Percentiles rank a stretch among this genome's conserved stretches.
phyloP scores from a whole-genome alignment of 2,113 vertebrate genomes.

The Platycercus adscitus region DNA sequence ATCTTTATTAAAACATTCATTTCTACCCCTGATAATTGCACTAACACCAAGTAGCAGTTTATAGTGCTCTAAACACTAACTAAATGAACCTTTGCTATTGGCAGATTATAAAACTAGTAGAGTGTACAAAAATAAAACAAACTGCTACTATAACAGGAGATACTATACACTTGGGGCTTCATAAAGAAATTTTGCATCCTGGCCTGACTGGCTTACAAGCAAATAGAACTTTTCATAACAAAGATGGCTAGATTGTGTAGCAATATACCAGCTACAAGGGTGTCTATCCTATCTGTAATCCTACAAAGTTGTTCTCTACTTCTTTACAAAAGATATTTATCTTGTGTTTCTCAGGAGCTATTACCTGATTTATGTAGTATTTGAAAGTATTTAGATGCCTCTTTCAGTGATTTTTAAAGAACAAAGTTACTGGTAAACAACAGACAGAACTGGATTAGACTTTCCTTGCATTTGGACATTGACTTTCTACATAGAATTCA shows the following conservation, averaged over 20 bases:
- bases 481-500: not conserved
- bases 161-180: not conserved
- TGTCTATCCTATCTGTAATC: not conserved
- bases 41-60: not conserved
- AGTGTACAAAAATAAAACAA: not conserved
- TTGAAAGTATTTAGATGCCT: not conserved
- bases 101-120: not conserved
- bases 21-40: not conserved
- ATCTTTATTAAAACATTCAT: not conserved
- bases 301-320: not conserved
- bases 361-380: not conserved
- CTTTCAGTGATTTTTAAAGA: not conserved
- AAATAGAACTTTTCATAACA: conserved; percentile 7
- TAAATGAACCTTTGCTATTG: not conserved
- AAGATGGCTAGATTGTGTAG: not conserved
- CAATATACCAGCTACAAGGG: not conserved
- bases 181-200: conserved; percentile 19
- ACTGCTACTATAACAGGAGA: not conserved
- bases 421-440: not conserved
- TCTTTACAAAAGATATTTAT: not conserved
- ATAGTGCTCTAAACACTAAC: not conserved
- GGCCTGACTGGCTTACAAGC: not conserved
- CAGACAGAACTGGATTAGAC: not conserved
- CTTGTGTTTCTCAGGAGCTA: not conserved
- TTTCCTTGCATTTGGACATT: not conserved